phyloP scores from a whole-genome alignment of 2,113 vertebrate genomes.

The Tachuris rubrigastra region DNA sequence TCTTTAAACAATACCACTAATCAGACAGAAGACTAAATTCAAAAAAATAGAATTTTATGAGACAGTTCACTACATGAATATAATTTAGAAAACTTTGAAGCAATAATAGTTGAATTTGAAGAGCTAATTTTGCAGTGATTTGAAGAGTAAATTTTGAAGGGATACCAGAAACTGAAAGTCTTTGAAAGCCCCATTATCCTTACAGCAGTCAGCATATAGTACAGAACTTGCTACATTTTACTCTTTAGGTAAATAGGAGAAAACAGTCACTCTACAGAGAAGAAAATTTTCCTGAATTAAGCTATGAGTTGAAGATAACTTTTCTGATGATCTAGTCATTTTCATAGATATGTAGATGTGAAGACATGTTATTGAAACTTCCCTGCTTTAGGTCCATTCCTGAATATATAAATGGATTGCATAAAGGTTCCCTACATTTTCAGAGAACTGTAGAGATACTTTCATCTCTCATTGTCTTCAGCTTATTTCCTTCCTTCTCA shows the following conservation, averaged over 20 bases:
- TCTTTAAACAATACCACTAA: not conserved
- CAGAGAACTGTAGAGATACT: not conserved
- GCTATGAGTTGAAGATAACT: not conserved
- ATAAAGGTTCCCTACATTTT: not conserved
- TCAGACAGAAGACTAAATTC: not conserved
- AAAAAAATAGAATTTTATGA: not conserved
- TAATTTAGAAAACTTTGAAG: not conserved
- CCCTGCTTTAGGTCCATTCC: not conserved
- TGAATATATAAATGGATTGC: not conserved
- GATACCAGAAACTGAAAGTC: not conserved
- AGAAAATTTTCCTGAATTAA: not conserved
- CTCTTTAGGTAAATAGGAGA: not conserved
- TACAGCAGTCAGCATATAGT: not conserved
- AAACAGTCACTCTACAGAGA: not conserved
- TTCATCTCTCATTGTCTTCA: not conserved
- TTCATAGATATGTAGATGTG: not conserved
- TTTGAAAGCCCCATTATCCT: not conserved
- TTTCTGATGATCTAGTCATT: not conserved
- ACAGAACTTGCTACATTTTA: not conserved
- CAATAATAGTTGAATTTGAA: not conserved
- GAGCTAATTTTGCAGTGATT: not conserved
- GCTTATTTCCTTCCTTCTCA: not conserved
- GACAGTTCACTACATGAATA: not conserved
- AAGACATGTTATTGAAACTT: not conserved
- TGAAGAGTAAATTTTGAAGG: not conserved